phyloP scores from a whole-genome alignment of 2,113 vertebrate genomes.

The Pungitius pungitius region DNA sequence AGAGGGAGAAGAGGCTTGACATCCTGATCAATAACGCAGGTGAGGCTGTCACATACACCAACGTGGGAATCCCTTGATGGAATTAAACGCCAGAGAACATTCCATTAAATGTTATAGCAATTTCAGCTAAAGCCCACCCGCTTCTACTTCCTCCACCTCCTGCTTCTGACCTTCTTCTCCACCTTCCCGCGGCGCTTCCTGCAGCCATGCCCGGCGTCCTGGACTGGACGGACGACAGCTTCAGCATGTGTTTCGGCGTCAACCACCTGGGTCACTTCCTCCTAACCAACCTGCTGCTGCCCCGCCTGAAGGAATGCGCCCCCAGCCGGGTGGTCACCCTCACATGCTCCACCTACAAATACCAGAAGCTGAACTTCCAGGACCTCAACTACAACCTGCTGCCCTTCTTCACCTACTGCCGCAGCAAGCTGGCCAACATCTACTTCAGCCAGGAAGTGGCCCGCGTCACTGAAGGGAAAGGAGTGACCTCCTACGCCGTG shows the following conservation, averaged over 20 bases:
- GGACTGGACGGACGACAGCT: slow-evolving; percentile 83
- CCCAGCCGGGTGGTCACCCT: slow-evolving; percentile 82
- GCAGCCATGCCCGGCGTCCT: slow-evolving; percentile 82
- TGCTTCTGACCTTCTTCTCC: neutral
- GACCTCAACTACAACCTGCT: slow-evolving; percentile 85
- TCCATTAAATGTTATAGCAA: neutral
- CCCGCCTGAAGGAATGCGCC: slow-evolving; percentile 76
- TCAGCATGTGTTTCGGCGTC: slow-evolving; percentile 84
- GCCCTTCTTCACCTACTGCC: slow-evolving; percentile 84
- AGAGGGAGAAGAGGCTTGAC: slow-evolving; percentile 81
- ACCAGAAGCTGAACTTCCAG: slow-evolving; percentile 83
- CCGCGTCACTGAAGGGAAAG: slow-evolving; percentile 76
- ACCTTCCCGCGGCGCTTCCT: neutral
- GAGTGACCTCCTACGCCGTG: slow-evolving; percentile 78
- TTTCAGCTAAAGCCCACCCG: neutral
- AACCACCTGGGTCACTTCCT: slow-evolving; percentile 87
- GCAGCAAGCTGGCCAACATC: slow-evolving; percentile 85
- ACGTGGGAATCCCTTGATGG: neutral
- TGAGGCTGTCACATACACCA: slow-evolving; percentile 36
- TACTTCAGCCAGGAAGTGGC: slow-evolving; percentile 84
- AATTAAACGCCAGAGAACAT: neutral
- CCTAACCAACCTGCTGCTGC: slow-evolving; percentile 81
- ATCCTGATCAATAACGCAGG: slow-evolving; percentile 84
- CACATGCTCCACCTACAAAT: slow-evolving; percentile 83
- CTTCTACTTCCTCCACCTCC: neutral